A percentile compares a stretch with the other conserved stretches of the same genome.
Conservation (phyloP, 2,888 invertebrate genomes). For the Hirtodrosophila cameraria region DNA sequence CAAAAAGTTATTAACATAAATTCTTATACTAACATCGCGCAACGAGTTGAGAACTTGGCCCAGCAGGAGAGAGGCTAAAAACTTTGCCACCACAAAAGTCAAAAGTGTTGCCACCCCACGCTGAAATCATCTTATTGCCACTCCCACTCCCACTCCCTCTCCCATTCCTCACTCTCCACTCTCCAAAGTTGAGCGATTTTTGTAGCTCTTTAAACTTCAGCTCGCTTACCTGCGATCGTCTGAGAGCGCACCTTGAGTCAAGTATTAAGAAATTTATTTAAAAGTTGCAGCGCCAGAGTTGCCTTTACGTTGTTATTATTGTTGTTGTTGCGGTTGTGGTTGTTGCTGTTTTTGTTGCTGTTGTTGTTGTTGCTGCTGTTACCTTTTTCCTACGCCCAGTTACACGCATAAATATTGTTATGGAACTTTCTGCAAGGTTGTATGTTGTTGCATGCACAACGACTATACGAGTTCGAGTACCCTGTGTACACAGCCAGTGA, state of each 20-base stretch:
- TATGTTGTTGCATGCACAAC: conserved; percentile 39
- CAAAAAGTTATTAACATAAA: conserved; percentile 77
- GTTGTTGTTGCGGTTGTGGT: conserved; percentile 7
- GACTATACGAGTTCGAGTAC: conserved; percentile 5
- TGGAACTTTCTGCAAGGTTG: conserved; percentile 68
- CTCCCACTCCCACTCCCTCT: no score
- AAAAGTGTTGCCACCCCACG: conserved; percentile 59
- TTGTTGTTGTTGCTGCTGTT: conserved; percentile 24
- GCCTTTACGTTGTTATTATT: conserved; percentile 20
- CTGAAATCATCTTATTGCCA: conserved; percentile 34
- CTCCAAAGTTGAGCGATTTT: conserved; percentile 49
- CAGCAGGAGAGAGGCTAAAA: conserved; percentile 25
- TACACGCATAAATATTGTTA: conserved; percentile 76
- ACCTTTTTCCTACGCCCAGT: conserved; percentile 68
- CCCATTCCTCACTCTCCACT: no score
- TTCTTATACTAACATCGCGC: conserved; percentile 62
- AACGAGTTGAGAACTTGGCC: conserved; percentile 48
- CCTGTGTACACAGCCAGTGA: conserved; percentile 27
- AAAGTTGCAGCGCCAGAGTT: conserved; percentile 53
- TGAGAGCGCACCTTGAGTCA: conserved; percentile 58
- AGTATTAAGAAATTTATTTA: conserved; percentile 78
- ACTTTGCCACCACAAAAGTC: conserved; percentile 70
- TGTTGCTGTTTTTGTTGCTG: conserved; percentile 9
- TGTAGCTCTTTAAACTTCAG: conserved; percentile 62
- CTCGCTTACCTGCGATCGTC: conserved; percentile 74